Percentiles rank a stretch among this genome's conserved stretches.
Conservation (phyloP, 2,797 vertebrate species). For the Eleutherodactylus coqui region DNA sequence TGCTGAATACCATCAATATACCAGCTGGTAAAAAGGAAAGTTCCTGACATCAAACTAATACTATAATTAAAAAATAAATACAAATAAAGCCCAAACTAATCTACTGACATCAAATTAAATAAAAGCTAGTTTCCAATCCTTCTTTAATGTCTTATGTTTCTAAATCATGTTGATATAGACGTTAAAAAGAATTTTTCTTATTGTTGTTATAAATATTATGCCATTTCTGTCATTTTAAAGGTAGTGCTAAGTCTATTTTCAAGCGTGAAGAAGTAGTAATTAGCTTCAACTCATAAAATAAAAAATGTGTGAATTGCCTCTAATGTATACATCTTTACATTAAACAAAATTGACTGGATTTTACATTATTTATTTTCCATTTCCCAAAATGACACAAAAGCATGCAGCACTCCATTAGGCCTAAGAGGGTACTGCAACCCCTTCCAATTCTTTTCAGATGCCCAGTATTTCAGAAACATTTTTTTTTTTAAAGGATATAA, state of each 20-base stretch:
- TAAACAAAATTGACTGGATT: background rate
- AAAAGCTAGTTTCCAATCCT: slow-evolving; percentile 8
- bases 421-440: background rate
- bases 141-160: slow-evolving; percentile 33
- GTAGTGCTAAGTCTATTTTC: background rate
- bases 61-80: slow-evolving; percentile 3
- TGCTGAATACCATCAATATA: slow-evolving; percentile 30
- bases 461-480: background rate
- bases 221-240: background rate
- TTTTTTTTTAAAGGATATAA: no score
- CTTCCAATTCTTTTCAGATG: background rate
- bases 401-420: background rate
- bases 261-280: background rate
- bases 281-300: background rate
- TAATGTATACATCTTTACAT: background rate
- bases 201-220: slow-evolving; percentile 1
- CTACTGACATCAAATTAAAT: slow-evolving; percentile 33
- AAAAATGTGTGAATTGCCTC: background rate
- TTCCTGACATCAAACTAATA: slow-evolving; percentile 36
- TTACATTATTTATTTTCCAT: background rate
- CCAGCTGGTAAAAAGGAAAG: slow-evolving; percentile 31
- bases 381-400: background rate
- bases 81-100: slow-evolving; percentile 20
- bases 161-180: slow-evolving; percentile 29
- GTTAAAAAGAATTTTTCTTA: slow-evolving; percentile 16